Conservation (phyloP, 2,113 vertebrate genomes). For the Bolborhynchus lineola region DNA sequence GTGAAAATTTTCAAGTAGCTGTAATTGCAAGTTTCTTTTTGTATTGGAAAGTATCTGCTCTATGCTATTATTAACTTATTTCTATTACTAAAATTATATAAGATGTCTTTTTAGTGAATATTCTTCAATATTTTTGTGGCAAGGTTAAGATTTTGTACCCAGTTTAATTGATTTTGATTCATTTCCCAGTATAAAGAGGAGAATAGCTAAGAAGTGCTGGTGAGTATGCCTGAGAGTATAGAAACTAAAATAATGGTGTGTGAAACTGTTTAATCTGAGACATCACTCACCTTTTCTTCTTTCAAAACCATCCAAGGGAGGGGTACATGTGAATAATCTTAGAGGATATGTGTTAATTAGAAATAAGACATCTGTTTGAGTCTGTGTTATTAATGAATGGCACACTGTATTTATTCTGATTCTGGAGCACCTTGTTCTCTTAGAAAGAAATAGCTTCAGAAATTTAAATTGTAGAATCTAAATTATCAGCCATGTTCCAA, state of each 20-base stretch:
- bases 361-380: conserved; percentile 35
- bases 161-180: neutral
- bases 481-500: neutral
- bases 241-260: neutral
- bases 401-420: neutral
- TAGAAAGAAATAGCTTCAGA: neutral
- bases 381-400: conserved; percentile 9
- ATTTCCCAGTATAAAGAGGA: neutral
- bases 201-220: neutral
- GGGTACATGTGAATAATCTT: neutral
- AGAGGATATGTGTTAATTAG: conserved; percentile 27
- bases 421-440: conserved; percentile 16
- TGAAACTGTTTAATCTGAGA: neutral
- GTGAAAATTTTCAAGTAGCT: neutral
- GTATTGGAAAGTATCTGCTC: neutral
- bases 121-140: neutral
- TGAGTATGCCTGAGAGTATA: neutral
- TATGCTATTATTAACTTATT: neutral
- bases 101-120: neutral
- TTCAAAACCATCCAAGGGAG: neutral
- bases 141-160: neutral
- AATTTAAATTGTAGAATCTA: neutral
- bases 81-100: neutral
- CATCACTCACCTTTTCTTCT: conserved; percentile 1
- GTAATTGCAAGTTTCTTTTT: neutral